Conservation (phyloP, 1,140 invertebrate species). For the Platorchestia sp. region DNA sequence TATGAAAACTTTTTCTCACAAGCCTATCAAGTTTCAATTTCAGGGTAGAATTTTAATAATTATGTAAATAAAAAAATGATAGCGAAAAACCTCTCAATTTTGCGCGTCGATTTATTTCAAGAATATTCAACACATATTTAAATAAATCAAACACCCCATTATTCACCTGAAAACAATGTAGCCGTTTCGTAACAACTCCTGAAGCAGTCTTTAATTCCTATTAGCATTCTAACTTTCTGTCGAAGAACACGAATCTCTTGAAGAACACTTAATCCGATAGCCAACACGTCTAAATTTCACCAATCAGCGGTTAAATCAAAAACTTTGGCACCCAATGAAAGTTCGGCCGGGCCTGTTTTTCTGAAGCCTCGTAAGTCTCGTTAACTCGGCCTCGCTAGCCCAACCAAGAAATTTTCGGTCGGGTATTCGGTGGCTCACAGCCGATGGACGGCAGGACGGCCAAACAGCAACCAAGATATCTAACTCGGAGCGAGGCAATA, state of each 20-base stretch:
- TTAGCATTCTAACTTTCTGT: background rate
- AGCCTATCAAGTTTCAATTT: too few relatives aligned
- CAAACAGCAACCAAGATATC: conserved; percentile 9
- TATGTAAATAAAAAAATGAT: too few relatives aligned
- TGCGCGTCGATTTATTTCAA: too few relatives aligned
- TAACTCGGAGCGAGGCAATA: conserved; percentile 16
- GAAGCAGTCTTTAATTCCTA: background rate
- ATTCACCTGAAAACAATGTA: too few relatives aligned
- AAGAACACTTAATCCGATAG: background rate
- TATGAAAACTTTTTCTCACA: too few relatives aligned
- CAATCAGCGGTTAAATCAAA: background rate
- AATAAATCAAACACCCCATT: too few relatives aligned
- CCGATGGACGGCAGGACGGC: background rate
- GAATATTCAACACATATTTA: too few relatives aligned
- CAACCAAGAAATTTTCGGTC: background rate
- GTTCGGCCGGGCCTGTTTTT: background rate
- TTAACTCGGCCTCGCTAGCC: background rate
- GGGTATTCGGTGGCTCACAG: background rate
- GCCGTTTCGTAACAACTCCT: too few relatives aligned
- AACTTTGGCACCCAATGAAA: background rate
- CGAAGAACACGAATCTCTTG: background rate
- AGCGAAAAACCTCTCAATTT: too few relatives aligned
- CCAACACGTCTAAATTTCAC: conserved; percentile 12
- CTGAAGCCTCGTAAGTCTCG: background rate
- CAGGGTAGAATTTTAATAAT: too few relatives aligned